phyloP scores from a whole-genome alignment of 2,797 vertebrate genomes.

The Antennarius maculatus region DNA sequence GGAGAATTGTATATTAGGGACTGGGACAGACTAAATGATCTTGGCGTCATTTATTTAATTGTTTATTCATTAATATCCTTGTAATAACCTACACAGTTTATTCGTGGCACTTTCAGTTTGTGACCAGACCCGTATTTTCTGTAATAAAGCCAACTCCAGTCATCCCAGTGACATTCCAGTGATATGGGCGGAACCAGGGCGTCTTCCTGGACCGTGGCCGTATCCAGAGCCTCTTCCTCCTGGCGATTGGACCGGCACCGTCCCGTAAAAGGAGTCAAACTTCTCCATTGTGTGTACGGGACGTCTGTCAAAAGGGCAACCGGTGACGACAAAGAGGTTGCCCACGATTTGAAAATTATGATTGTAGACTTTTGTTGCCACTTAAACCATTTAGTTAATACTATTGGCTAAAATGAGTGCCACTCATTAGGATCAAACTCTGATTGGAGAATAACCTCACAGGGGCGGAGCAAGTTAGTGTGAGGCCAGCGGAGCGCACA shows the following conservation, averaged over 20 bases:
- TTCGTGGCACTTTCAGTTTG: neutral
- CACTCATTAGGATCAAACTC: fast-evolving
- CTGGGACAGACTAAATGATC: neutral
- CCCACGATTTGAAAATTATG: neutral
- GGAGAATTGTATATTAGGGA: neutral
- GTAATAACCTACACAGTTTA: neutral
- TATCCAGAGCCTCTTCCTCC: conserved; percentile 25
- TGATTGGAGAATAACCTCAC: conserved; percentile 60
- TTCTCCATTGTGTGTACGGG: conserved; percentile 63
- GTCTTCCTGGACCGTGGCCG: conserved; percentile 61
- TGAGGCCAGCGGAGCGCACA: conserved; percentile 51
- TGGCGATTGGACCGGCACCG: conserved; percentile 64
- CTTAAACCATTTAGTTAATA: fast-evolving
- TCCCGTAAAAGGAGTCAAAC: conserved; percentile 81
- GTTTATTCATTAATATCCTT: fast-evolving
- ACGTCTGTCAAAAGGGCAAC: conserved; percentile 74
- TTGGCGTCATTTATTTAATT: too few relatives aligned
- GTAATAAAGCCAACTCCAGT: conserved; percentile 10
- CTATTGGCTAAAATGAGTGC: conserved; percentile 38
- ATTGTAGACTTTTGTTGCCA: conserved; percentile 16
- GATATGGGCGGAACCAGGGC: conserved; percentile 35
- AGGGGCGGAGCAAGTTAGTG: conserved; percentile 28
- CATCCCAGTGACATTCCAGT: conserved; percentile 52
- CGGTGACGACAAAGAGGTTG: conserved; percentile 26
- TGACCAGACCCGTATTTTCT: neutral